Base-by-base conservation (phyloP, 1,140 invertebrate species). In the Pseudomyrmex pallidus region DNA sequence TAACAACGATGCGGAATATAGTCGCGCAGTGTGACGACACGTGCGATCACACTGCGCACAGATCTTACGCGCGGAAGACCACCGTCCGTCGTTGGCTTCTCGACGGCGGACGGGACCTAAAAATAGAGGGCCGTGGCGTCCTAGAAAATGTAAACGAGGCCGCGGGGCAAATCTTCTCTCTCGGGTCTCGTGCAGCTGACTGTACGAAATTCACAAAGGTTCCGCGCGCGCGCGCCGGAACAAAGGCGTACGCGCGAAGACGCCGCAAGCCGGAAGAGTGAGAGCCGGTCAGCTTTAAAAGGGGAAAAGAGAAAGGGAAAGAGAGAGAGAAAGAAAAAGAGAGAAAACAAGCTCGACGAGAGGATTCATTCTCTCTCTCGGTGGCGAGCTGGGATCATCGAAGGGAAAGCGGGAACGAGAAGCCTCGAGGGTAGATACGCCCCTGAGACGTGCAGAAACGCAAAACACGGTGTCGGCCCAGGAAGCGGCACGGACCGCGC, bases 131-230 rank as follows among this genome's bases (percentile, higher is more conserved):
- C n/a, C 70, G 67, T 77, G 78, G 68, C 74, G 86, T 90, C 87
- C 83, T 89, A 90, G 90, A 90, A 90, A 86, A 89, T 86, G 82
- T 85, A 87, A 88, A 90, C 80, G 86, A 73, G 84, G 84, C 83
- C 88, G 85, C 87, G 88, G 74, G 82, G 72, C 78, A 77, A 89
- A 86, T 12, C 50, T 25, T 50, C 22, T 22, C 57, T 61, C 59
- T 25, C 59, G 59, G 59, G 57, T 48, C 44, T 90, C 90, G 90
- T 91, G 90, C 90, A 91, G 90, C 90, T 91, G 90, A 91, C 91
- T 90, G 35, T 35, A 90, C 67, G 85, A 90, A 90, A 91, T 91
- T 91, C 84, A 90, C 88, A 87, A 91, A 91, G 90, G 85, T 88
- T 74, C 86, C 82, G 72, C 82, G 72, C 68, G 85, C 59, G 72